These are phyloP conservation scores for Drosophila meridiana DNA, from an alignment of 2,888 invertebrate genomes.

Conservation along the genomic window DNA sequence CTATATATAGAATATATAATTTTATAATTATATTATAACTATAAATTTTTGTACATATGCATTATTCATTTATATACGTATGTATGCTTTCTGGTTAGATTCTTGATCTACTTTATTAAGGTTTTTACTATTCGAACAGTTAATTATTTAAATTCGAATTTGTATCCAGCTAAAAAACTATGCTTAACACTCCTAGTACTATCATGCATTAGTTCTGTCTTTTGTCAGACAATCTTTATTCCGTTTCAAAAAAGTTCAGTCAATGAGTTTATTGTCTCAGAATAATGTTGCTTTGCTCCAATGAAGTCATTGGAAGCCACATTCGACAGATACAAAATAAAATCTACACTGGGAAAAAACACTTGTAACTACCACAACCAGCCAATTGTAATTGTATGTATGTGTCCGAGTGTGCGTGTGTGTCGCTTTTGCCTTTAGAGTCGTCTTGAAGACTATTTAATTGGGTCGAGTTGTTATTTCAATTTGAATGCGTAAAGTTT, in stretches of 20 bases:
- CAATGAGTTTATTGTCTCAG: not conserved
- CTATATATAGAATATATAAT: too few species aligned
- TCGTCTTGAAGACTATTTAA: slow-evolving; percentile 49
- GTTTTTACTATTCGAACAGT: not conserved
- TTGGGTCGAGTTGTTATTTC: slow-evolving; percentile 67
- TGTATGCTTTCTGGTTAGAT: too few species aligned
- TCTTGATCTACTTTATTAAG: too few species aligned
- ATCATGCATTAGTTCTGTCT: not conserved
- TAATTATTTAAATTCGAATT: not conserved
- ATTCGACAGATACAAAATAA: slow-evolving; percentile 27
- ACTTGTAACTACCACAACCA: slow-evolving; percentile 51
- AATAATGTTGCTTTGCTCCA: slow-evolving; percentile 30
- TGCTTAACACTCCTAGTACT: not conserved
- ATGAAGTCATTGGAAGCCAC: slow-evolving; percentile 49
- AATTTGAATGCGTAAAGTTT: slow-evolving; percentile 48
- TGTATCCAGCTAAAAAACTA: too few species aligned
- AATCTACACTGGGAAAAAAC: slow-evolving; percentile 16
- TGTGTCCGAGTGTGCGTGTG: slow-evolving; percentile 15
- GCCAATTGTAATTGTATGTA: slow-evolving; percentile 19
- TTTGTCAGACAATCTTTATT: not conserved
- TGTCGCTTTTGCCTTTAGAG: slow-evolving; percentile 45
- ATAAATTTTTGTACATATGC: too few species aligned
- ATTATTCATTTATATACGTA: too few species aligned
- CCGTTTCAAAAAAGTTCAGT: not conserved
- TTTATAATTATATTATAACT: too few species aligned